Percentiles rank a stretch among this genome's conserved stretches.
phyloP scores from a whole-genome alignment of 2,888 invertebrate genomes.

The Griposia aprilina region DNA sequence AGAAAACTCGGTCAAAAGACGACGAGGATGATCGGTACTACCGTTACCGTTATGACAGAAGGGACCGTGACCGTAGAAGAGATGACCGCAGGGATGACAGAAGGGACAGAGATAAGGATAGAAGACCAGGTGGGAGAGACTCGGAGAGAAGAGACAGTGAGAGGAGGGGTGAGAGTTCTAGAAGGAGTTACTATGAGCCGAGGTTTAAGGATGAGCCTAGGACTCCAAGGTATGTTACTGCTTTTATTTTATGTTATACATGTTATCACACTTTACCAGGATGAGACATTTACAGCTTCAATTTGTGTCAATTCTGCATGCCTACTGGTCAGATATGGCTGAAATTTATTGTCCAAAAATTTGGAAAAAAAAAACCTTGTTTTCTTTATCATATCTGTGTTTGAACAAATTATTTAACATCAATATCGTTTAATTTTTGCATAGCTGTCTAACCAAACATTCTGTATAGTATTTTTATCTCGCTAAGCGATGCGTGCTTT shows the following conservation, averaged over 20 bases:
- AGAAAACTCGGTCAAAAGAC: constrained; percentile 82
- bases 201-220: constrained; percentile 96
- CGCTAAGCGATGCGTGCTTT: too few relatives aligned
- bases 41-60: constrained; percentile 79
- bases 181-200: constrained; percentile 90
- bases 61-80: constrained; percentile 74
- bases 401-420: too few relatives aligned
- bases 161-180: constrained; percentile 82
- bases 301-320: too few relatives aligned
- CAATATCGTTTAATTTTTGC: too few relatives aligned
- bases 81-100: constrained; percentile 76
- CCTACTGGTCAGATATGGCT: too few relatives aligned
- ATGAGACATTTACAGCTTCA: too few relatives aligned
- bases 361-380: too few relatives aligned
- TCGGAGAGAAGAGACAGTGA: constrained; percentile 79
- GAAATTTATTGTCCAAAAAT: too few relatives aligned
- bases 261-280: too few relatives aligned
- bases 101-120: constrained; percentile 72
- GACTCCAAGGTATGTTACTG: constrained; percentile 92
- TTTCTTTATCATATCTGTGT: too few relatives aligned
- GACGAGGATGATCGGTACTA: constrained; percentile 82
- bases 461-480: too few relatives aligned
- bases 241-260: not conserved
- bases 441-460: too few relatives aligned
- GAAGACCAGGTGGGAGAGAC: constrained; percentile 73